These are phyloP conservation scores for Eurytoma adleriae DNA, from an alignment of 2,888 invertebrate genomes.

Conservation along the genomic window DNA sequence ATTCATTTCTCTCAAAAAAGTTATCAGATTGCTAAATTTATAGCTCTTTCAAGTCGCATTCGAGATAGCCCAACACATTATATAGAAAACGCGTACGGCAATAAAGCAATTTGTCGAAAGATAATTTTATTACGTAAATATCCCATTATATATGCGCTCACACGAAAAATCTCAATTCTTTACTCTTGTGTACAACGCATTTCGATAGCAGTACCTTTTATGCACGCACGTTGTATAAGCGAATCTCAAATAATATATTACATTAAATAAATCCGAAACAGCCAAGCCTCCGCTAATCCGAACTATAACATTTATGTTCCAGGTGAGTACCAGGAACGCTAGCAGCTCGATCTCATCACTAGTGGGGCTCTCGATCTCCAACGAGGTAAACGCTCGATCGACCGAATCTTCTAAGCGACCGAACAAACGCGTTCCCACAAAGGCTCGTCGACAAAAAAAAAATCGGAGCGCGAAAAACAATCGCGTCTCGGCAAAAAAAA, in stretches of 20 bases:
- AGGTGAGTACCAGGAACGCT: conserved; percentile 43
- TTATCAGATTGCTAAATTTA: conserved; percentile 1
- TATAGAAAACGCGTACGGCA: conserved; percentile 1
- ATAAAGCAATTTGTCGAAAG: conserved; percentile 46
- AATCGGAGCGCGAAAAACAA: neutral
- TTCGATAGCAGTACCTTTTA: neutral
- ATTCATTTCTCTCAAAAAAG: neutral
- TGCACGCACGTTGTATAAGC: neutral
- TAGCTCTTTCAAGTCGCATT: conserved; percentile 28
- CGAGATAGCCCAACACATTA: conserved; percentile 7
- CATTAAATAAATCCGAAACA: too few species aligned
- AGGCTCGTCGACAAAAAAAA: neutral
- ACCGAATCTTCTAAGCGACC: neutral
- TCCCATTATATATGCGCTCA: neutral
- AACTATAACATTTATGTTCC: conserved; percentile 17
- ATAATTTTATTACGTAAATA: conserved; percentile 55
- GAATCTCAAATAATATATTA: conserved; percentile 10
- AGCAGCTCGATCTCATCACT: neutral
- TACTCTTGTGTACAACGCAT: neutral
- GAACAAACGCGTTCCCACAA: neutral
- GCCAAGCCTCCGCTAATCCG: too few species aligned
- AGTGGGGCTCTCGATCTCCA: conserved; percentile 1
- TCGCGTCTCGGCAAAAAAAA: neutral
- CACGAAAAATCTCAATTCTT: conserved; percentile 31
- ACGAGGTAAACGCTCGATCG: conserved; percentile 14